phyloP scores from a whole-genome alignment of 2,888 invertebrate genomes.

The Agapostemon virescens region DNA sequence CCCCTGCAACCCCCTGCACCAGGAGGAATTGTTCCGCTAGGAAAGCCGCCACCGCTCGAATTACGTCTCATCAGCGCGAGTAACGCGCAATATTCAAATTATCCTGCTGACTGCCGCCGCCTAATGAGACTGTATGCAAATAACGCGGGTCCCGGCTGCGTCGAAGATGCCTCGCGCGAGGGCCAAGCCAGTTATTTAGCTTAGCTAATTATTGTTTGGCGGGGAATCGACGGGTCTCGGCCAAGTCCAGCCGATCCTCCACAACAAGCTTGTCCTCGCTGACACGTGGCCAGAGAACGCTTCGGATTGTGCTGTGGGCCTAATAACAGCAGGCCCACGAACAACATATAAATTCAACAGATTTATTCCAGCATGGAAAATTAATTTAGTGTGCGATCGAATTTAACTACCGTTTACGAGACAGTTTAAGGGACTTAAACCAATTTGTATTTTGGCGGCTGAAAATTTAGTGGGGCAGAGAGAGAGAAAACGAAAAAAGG shows the following conservation, averaged over 20 bases:
- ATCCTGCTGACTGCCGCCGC: slow-evolving; percentile 65
- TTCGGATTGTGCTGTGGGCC: not conserved
- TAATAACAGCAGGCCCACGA: not conserved
- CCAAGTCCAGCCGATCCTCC: not conserved
- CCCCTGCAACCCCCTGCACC: slow-evolving; percentile 7
- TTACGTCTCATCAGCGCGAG: slow-evolving; percentile 76
- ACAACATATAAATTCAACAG: too few species aligned
- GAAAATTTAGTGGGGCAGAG: too few species aligned
- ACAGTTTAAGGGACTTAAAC: too few species aligned
- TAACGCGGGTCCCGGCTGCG: slow-evolving; percentile 63
- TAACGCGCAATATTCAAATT: slow-evolving; percentile 78
- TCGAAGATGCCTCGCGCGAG: slow-evolving; percentile 32
- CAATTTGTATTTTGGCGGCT: too few species aligned
- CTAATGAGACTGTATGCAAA: slow-evolving; percentile 78
- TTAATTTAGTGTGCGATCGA: too few species aligned
- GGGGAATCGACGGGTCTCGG: slow-evolving; percentile 14
- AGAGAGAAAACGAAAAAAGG: too few species aligned
- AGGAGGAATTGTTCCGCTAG: slow-evolving; percentile 60
- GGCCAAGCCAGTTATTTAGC: slow-evolving; percentile 61
- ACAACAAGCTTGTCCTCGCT: not conserved
- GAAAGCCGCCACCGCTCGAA: slow-evolving; percentile 65
- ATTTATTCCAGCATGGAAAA: too few species aligned
- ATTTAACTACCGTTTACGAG: too few species aligned
- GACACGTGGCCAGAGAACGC: not conserved
- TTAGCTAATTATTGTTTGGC: slow-evolving; percentile 59